Percentiles rank a stretch among this genome's conserved stretches.
Evolutionary conservation across 2,888 invertebrate species (phyloP).

Genomic region (Orchestes rusci): DNA sequence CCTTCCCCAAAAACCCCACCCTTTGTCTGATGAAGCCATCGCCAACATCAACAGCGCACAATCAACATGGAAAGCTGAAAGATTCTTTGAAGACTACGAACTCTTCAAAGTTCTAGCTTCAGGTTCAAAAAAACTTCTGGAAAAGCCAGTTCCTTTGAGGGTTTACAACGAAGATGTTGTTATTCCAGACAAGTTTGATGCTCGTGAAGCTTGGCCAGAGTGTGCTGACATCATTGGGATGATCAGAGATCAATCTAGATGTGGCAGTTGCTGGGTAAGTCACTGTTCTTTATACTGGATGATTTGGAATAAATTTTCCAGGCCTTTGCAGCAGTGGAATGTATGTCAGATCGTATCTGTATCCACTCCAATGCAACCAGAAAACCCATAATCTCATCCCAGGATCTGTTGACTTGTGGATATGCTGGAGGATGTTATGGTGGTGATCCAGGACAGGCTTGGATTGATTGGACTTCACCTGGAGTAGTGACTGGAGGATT

Average conservation of each 20-base stretch:
- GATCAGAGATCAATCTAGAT: no score
- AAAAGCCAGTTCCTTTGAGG: background rate
- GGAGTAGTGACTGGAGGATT: conserved; percentile 83
- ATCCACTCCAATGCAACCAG: conserved; percentile 17
- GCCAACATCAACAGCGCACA: conserved; percentile 55
- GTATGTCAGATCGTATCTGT: conserved; percentile 52
- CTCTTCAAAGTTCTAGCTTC: conserved; percentile 15
- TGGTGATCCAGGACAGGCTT: conserved; percentile 70
- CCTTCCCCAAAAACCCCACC: conserved; percentile 15
- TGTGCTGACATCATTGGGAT: no score
- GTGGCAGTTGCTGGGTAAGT: conserved; percentile 79
- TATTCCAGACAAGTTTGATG: conserved; percentile 72
- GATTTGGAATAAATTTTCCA: no score
- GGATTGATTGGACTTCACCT: conserved; percentile 69
- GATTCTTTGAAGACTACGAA: conserved; percentile 58
- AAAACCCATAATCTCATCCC: conserved; percentile 14
- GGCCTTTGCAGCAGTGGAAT: conserved; percentile 81
- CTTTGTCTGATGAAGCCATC: conserved; percentile 26
- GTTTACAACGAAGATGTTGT: conserved; percentile 36
- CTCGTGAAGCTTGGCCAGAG: conserved; percentile 69
- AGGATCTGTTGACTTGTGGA: conserved; percentile 16
- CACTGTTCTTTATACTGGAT: no score
- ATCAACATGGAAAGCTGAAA: conserved; percentile 70
- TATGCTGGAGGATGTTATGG: conserved; percentile 51
- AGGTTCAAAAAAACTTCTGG: conserved; percentile 9